Evolutionary conservation across 2,797 vertebrate genomes (phyloP), one percentile per base, ranked within the genome.

Genomic region (Eurystomus glaucurus): DNA sequence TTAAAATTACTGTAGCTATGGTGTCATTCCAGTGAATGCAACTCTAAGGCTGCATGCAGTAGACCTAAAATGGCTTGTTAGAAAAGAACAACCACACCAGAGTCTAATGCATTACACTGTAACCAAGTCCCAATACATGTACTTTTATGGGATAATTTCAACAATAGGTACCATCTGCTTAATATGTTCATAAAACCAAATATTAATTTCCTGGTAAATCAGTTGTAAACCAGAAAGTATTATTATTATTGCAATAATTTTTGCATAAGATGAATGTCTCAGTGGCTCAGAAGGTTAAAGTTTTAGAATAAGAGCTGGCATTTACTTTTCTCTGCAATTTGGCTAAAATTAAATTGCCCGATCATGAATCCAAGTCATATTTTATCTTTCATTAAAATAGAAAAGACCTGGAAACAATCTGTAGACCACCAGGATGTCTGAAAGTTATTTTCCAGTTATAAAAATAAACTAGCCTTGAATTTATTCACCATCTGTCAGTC

Each of bases 131-230:
- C 92, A 95, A 70, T 82, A 51, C 25, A 11, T 3, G 2, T 37
- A 66, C 35, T 77, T 92, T 94, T 92, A 95, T 93, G 78, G 75
- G 83, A 90, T 82, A 92, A 90, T 93, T 95, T 92, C 91, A 92
- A 88, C 71, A 94, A 95, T 88, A 93, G 68, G 82, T 96, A 92
- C 69, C 82, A 90, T 97, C 92, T 96, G 94, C 69, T 97, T 94
- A 95, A 92, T 94, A 80, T 94, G 70, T 96, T 96, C 93, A 78
- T 96, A 96, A 97, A 97, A 28, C n/a, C 18, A 94, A 92, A 83
- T 95, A 97, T 94, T 96, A 96, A 96, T 97, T 97, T 97, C 91
- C 96, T 93, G 81, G 72, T 87, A 96, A 96, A 93, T 83, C 79
- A 68, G 52, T 84, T 87, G 57, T 82, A 96, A 97, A 90, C 69